Conservation (phyloP, 2,113 vertebrate species). For the Hippocampus guttulatus region DNA sequence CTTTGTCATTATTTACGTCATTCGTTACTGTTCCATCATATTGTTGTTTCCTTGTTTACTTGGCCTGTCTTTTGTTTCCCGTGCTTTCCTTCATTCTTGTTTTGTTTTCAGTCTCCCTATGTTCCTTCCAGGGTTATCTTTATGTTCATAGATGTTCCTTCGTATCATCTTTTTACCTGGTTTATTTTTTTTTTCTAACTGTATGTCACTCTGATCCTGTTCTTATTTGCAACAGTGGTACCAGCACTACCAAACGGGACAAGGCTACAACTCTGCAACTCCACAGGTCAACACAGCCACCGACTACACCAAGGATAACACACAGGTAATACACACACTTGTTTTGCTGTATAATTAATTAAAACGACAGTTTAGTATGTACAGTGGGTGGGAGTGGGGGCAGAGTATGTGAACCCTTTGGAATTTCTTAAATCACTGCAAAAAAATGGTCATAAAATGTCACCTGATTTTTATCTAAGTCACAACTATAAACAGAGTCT, state of each 20-base stretch:
- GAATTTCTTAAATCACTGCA: too few relatives aligned
- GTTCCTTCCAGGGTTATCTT: neutral
- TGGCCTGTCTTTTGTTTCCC: neutral
- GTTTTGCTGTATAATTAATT: neutral
- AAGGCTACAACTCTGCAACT: constrained; percentile 61
- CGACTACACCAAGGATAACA: constrained; percentile 72
- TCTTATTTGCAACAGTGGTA: constrained; percentile 74
- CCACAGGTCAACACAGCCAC: constrained; percentile 57
- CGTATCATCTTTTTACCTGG: too few relatives aligned
- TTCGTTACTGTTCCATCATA: neutral
- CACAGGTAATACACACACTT: constrained; percentile 62
- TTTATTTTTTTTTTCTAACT: too few relatives aligned
- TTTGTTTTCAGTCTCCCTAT: neutral
- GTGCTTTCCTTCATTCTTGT: neutral
- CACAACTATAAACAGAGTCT: too few relatives aligned
- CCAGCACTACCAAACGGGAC: constrained; percentile 75
- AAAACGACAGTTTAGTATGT: neutral
- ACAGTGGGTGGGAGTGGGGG: neutral
- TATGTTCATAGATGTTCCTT: neutral
- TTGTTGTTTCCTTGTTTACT: neutral
- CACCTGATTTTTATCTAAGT: too few relatives aligned
- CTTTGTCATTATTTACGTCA: neutral
- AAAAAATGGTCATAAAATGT: too few relatives aligned
- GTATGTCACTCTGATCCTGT: too few relatives aligned
- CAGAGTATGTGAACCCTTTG: too few relatives aligned